Evolutionary conservation across 2,113 vertebrate genomes (phyloP).

Genomic region (Pionites leucogaster): DNA sequence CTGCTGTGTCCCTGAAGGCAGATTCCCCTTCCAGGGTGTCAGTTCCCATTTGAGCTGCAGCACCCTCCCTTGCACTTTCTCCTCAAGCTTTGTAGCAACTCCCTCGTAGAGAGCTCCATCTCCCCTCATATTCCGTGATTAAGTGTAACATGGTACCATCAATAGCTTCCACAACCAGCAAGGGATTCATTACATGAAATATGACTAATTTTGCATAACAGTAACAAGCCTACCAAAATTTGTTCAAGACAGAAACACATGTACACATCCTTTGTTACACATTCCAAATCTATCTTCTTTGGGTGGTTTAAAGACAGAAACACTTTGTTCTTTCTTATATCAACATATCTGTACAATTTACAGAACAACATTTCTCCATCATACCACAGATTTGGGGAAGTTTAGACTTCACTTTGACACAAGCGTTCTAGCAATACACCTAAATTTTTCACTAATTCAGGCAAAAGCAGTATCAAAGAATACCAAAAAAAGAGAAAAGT

Average conservation of each 20-base stretch:
- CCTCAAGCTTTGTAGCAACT: not conserved
- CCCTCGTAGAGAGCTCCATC: not conserved
- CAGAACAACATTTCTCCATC: not conserved
- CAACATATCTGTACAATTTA: fast-evolving
- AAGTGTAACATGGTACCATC: fast-evolving
- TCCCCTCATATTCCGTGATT: not conserved
- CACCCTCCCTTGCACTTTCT: not conserved
- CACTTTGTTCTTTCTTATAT: not conserved
- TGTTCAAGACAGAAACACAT: not conserved
- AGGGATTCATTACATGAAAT: not conserved
- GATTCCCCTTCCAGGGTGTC: not conserved
- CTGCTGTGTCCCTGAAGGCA: not conserved
- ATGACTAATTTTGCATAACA: not conserved
- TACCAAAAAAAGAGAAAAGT: fast-evolving
- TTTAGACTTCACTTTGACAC: not conserved
- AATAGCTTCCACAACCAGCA: not conserved
- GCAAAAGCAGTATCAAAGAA: not conserved
- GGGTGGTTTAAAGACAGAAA: not conserved
- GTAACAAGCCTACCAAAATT: not conserved
- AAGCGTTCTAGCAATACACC: not conserved
- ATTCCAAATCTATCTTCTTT: not conserved
- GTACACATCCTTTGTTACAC: not conserved
- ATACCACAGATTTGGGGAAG: not conserved
- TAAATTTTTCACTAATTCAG: not conserved
- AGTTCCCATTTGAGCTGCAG: not conserved